Evolutionary conservation across 92 coral and sea anemone genomes (phyloP).

Genomic region (Bergia puertoricense): DNA sequence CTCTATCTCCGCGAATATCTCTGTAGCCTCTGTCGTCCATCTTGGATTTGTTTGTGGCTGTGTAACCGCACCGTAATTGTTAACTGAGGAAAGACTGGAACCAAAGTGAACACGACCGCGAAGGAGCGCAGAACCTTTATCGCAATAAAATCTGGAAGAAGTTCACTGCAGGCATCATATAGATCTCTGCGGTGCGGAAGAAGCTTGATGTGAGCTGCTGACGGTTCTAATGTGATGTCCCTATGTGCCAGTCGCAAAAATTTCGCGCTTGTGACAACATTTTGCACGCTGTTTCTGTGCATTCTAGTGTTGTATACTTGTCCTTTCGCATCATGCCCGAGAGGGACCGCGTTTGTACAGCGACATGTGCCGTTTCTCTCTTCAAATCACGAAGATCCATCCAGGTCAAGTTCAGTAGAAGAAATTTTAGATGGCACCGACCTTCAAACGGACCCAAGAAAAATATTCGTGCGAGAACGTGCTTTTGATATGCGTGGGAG

Average conservation of each 20-base stretch:
- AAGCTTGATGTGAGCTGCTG: background rate
- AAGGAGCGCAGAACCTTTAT: background rate
- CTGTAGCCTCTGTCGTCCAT: slow-evolving; percentile 43
- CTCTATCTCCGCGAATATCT: slow-evolving; percentile 32
- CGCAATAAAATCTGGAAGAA: background rate
- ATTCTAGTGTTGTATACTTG: slow-evolving; percentile 21
- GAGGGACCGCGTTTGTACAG: background rate
- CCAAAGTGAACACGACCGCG: background rate
- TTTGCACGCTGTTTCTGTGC: slow-evolving; percentile 23
- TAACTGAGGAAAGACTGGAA: slow-evolving; percentile 10
- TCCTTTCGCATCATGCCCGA: slow-evolving; percentile 37
- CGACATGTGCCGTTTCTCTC: background rate
- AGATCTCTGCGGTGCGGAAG: background rate
- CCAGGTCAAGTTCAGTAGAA: slow-evolving; percentile 1
- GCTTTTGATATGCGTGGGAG: slow-evolving; percentile 57
- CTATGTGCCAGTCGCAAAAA: slow-evolving; percentile 42
- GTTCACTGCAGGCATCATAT: background rate
- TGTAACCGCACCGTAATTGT: slow-evolving; percentile 10
- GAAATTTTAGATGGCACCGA: slow-evolving; percentile 14
- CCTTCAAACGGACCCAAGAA: background rate
- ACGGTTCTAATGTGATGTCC: slow-evolving; percentile 30
- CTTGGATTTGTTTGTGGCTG: slow-evolving; percentile 1
- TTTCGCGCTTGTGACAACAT: slow-evolving; percentile 16
- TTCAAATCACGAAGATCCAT: slow-evolving; percentile 19
- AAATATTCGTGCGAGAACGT: slow-evolving; percentile 37